phyloP scores from a whole-genome alignment of 2,888 invertebrate genomes.

The Phoenoteleia sp. region DNA sequence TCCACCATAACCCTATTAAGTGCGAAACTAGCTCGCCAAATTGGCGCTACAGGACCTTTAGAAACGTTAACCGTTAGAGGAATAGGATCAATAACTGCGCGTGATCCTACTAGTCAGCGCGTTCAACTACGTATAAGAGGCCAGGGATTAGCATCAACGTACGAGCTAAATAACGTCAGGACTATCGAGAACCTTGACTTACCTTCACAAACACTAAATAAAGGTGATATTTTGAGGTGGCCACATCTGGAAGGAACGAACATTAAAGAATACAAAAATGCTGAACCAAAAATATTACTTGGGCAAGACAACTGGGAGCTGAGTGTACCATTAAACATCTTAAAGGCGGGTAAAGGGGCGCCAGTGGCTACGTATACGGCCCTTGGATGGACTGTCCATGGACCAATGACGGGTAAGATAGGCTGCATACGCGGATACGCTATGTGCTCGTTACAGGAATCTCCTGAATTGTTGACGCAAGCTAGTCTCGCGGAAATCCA shows the following conservation, averaged over 20 bases:
- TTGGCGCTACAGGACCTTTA: not conserved
- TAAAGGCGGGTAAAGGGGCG: not conserved
- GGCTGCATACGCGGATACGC: no score
- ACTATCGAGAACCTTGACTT: not conserved
- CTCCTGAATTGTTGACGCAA: no score
- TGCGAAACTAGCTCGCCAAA: not conserved
- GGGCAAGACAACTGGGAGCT: not conserved
- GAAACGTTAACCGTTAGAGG: not conserved
- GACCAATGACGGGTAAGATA: no score
- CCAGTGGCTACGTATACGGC: not conserved
- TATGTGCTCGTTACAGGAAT: no score
- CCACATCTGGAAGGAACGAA: not conserved
- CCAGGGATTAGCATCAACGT: not conserved
- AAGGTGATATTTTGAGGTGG: not conserved
- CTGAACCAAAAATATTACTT: not conserved
- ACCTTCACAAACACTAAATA: not conserved
- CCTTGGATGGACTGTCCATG: not conserved
- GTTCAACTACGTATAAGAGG: no score
- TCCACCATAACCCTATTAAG: not conserved
- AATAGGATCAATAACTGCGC: no score
- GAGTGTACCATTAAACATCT: not conserved
- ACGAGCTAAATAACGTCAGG: not conserved
- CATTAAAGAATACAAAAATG: not conserved
- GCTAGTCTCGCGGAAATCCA: no score
- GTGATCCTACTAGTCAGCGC: no score